Evolutionary conservation across 37 sponge, comb jelly and placozoan species (phyloP), one percentile per base, ranked within the genome.

Genomic region (Beroe forskalii): DNA sequence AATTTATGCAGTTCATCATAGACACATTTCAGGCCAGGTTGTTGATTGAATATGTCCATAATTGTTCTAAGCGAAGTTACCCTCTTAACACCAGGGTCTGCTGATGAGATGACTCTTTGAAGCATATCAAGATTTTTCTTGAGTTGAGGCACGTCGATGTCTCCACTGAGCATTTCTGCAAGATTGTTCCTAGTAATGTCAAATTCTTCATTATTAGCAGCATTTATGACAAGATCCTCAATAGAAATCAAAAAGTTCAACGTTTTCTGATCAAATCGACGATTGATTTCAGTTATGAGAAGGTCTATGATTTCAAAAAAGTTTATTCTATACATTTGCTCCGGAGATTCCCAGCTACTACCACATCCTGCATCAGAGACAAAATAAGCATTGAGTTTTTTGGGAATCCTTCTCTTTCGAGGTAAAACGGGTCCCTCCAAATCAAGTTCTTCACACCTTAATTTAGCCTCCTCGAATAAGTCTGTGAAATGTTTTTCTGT

Each of bases 171-270:
- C n/a, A n/a, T n/a, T n/a, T n/a, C n/a, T n/a, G n/a, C n/a, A n/a
- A n/a, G n/a, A n/a, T n/a, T n/a, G n/a, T n/a, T n/a, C n/a, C n/a
- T n/a, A n/a, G n/a, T n/a, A n/a, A n/a, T n/a, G n/a, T n/a, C 25
- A 23, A 19, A 19, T 28, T 63, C 66, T 8, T 63, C 25, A 28
- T 30, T 30, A 63, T 63, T 63, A 28, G 66, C 66, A 63, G 23
- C 9, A 63, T 20, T 63, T 4, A 63, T 63, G 28, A 63, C 66
- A 24, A 63, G 25, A 63, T 63, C 66, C 66, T 63, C 66, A n/a
- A 63, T 8, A 8, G 14, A 8, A 63, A 6, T 23, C 24, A 63
- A 30, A 30, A 28, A 63, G 66, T 19, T 63, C 24, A 63, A 30
- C 4, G 66, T 63, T 4, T 23, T 30, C 2, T 6, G n/a, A 30